A percentile compares a stretch with the other conserved stretches of the same genome.
These are phyloP conservation scores for Mystacides longicornis DNA, from an alignment of 2,888 invertebrate species.

Conservation along the genomic window DNA sequence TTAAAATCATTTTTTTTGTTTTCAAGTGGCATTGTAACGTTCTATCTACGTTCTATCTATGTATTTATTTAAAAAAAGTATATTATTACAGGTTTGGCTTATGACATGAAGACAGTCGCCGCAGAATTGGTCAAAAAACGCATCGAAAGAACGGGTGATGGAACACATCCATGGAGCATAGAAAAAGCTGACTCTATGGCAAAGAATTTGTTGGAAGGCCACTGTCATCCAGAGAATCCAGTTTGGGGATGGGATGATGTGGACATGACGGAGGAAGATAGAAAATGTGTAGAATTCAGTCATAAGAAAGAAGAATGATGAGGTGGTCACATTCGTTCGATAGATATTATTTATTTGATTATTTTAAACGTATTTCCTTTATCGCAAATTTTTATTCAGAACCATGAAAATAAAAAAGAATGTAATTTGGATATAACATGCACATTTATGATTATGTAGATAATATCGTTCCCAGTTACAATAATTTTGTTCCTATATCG, in stretches of 20 bases:
- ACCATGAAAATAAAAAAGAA: neutral
- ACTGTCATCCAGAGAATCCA: constrained; percentile 40
- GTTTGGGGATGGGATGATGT: constrained; percentile 80
- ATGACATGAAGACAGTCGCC: constrained; percentile 75
- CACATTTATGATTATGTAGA: neutral
- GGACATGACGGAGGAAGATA: constrained; percentile 66
- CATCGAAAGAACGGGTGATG: constrained; percentile 67
- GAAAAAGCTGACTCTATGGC: constrained; percentile 25
- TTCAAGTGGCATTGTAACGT: too few species aligned
- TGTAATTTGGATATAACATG: neutral
- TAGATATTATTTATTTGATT: neutral
- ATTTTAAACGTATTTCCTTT: neutral
- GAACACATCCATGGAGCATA: constrained; percentile 42
- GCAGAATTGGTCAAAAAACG: constrained; percentile 62
- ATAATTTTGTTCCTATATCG: too few species aligned
- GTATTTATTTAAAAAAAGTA: neutral
- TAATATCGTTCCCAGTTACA: too few species aligned
- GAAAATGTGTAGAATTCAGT: constrained; percentile 36
- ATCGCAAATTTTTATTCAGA: neutral
- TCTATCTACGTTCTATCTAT: neutral
- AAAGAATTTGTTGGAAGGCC: constrained; percentile 32
- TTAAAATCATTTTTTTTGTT: too few species aligned
- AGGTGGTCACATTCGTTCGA: neutral
- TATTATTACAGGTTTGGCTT: constrained; percentile 64
- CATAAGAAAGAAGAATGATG: constrained; percentile 18